Evolutionary conservation across 2,797 vertebrate genomes (phyloP).

Genomic region (Capromys pilorides): DNA sequence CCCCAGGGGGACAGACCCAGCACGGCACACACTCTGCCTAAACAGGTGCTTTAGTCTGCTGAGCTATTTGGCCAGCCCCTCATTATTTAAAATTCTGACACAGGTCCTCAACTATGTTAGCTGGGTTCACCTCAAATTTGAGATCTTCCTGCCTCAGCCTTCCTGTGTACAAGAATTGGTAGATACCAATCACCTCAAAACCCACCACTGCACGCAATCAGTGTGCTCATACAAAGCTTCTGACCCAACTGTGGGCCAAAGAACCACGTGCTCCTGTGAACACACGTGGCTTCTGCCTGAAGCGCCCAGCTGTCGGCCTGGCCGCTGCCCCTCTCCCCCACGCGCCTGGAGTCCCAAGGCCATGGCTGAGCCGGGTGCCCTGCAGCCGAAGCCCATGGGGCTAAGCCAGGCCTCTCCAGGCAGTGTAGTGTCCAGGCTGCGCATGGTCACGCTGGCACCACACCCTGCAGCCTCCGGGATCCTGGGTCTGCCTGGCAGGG

Average conservation of each 20-base stretch:
- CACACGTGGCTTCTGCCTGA: not conserved
- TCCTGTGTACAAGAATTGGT: not conserved
- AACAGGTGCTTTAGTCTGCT: too few relatives aligned
- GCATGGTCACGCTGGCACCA: too few relatives aligned
- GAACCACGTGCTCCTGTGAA: not conserved
- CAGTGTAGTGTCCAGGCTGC: not conserved
- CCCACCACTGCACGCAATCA: too few relatives aligned
- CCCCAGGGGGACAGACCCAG: too few relatives aligned
- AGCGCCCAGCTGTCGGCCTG: too few relatives aligned
- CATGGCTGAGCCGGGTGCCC: not conserved
- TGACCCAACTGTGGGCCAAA: not conserved
- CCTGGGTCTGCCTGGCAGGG: not conserved
- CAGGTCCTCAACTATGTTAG: not conserved
- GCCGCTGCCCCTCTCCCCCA: too few relatives aligned
- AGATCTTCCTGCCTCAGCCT: not conserved
- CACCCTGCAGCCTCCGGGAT: not conserved
- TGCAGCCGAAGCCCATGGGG: too few relatives aligned
- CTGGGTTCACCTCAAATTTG: not conserved
- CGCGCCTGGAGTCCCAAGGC: not conserved
- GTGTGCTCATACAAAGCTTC: not conserved
- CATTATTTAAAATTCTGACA: not conserved
- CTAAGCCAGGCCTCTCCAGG: not conserved
- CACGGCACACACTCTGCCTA: too few relatives aligned
- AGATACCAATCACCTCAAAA: not conserved
- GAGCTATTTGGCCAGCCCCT: too few relatives aligned